Percentiles rank a stretch among this genome's conserved stretches.
Evolutionary conservation across 2,888 invertebrate species (phyloP).

Genomic region (Hypomecis punctinalis): DNA sequence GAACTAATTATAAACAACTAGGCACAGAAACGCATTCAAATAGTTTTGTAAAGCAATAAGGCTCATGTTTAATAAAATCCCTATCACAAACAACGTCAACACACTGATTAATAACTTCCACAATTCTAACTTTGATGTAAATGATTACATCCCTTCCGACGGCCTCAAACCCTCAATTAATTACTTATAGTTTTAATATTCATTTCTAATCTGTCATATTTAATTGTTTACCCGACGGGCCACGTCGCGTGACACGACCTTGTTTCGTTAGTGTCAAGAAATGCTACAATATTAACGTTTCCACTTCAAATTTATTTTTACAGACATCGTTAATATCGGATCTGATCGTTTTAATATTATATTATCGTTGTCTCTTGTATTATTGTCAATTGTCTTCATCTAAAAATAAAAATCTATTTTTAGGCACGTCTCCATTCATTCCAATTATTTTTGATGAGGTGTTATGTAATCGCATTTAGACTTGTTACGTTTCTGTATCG

Average conservation of each 20-base stretch:
- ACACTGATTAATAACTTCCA: constrained; percentile 7
- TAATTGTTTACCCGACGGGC: constrained; percentile 40
- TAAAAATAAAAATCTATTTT: not conserved
- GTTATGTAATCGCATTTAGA: not conserved
- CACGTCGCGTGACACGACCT: constrained; percentile 47
- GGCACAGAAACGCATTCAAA: too few species aligned
- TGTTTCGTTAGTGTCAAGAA: constrained; percentile 52
- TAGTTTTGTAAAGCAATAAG: not conserved
- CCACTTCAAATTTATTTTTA: constrained; percentile 23
- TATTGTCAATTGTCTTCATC: not conserved
- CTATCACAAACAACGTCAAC: not conserved
- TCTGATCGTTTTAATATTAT: not conserved
- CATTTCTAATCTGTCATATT: constrained; percentile 24
- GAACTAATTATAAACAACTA: too few species aligned
- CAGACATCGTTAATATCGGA: constrained; percentile 5
- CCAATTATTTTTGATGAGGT: not conserved
- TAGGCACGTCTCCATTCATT: not conserved
- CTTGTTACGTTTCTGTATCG: constrained; percentile 2
- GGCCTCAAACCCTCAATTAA: constrained; percentile 16
- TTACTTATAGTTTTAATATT: constrained; percentile 38
- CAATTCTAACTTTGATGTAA: constrained; percentile 5
- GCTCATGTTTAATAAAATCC: not conserved
- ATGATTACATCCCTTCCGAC: constrained; percentile 11
- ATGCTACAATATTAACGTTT: constrained; percentile 46
- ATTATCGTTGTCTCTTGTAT: not conserved